A percentile compares a stretch with the other conserved stretches of the same genome.
Evolutionary conservation across 2,888 invertebrate species (phyloP).

Genomic region (Acholoe squamosa): DNA sequence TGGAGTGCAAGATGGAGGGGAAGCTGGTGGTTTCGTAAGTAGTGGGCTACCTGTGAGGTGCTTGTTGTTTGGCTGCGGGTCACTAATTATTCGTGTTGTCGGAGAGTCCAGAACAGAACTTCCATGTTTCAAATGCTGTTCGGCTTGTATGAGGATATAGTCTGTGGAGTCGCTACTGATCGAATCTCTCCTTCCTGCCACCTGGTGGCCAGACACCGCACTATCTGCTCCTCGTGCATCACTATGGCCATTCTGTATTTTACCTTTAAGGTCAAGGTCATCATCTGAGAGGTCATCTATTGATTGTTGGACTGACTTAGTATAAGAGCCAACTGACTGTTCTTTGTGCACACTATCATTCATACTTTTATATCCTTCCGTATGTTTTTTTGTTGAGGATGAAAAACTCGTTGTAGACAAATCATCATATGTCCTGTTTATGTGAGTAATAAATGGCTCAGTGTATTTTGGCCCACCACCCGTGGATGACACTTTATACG

Average conservation of each 20-base stretch:
- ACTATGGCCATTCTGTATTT: neutral
- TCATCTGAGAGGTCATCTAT: conserved; percentile 30
- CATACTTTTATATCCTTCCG: neutral
- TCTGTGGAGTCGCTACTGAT: conserved; percentile 61
- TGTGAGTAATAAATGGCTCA: neutral
- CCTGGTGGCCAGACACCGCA: neutral
- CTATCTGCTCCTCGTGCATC: neutral
- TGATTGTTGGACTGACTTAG: neutral
- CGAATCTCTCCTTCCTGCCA: conserved; percentile 59
- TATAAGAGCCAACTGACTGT: neutral
- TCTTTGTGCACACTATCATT: neutral
- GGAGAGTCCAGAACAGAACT: neutral
- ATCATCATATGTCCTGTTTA: conserved; percentile 24
- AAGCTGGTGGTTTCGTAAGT: neutral
- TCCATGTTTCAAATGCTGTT: conserved; percentile 48
- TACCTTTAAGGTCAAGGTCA: neutral
- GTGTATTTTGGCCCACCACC: neutral
- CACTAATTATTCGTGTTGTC: neutral
- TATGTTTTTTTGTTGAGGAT: neutral
- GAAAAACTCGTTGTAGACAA: neutral
- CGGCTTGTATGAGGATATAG: conserved; percentile 54
- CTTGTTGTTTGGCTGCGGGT: neutral
- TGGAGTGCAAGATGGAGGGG: neutral
- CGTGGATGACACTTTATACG: conserved; percentile 46
- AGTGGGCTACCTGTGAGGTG: conserved; percentile 35